Base-by-base conservation (phyloP, 2,888 invertebrate species). In the Synanthedon myopaeformis region DNA sequence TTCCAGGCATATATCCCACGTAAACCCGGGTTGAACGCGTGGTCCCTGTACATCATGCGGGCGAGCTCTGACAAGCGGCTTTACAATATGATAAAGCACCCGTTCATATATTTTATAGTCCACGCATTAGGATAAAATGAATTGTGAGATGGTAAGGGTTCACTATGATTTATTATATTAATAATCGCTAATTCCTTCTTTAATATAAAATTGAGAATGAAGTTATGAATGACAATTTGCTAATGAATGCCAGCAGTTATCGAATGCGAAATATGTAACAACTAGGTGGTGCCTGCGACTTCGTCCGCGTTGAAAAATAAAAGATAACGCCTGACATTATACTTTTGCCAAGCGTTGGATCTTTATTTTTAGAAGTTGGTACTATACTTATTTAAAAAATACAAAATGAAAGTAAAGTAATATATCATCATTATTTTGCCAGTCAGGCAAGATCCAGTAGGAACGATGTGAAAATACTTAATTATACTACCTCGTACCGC, bases 61-160 rank as follows among this genome's bases (percentile, higher is more conserved):
- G 70, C 74, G 72, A 68, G 71, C 70, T 64, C 62, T 76, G 83
- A 84, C 84, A 82, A 74, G 58, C 70, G 82, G 84, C 82, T 85
- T 85, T 83, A 69, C 76, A 61, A 61, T 72, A 78, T 86, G 84
- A 86, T 83, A 67, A 82, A 86, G 84, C 69, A 80, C 83, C 85
- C 79, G 82, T 77, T 81, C 81, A 74, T 77, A 78, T 83, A 81
- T 82, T 83, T 84, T 82, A 81, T 82, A 78, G 80, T 72, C 74
- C 71, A 68, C 75, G 70, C 74, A 74, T 71, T 66, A 71, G 67
- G 67, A 72, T 70, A 65, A 76, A 81, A 76, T 76, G 17, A 17
- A 45, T 45, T 14, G 45, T 45, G 45, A 45, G 45, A 45, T 8
- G n/a, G 45, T 35, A 35, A 35, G 45, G 45, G 45, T 12, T 45